Base-by-base conservation (phyloP, 2,113 vertebrate species). In the Calyptomena viridis region DNA sequence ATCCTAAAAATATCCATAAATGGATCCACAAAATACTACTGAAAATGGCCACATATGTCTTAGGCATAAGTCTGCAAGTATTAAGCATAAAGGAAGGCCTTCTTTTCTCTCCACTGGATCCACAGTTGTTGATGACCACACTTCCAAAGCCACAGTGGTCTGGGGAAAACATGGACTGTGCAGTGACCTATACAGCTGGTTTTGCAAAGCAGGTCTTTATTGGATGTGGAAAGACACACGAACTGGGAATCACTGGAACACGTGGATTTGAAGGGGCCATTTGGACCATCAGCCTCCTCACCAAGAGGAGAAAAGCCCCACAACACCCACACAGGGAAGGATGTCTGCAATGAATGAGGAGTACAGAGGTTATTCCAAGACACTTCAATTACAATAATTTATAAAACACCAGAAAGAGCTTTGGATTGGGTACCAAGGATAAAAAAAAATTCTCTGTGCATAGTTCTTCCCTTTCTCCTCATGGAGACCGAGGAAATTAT, bases 221-320 rank as follows among this genome's bases (percentile, higher is more conserved):
- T 37, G 53, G 20, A 4, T 21, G 68, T 27, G 31, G 28, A 75
- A 67, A 31, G 13, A 47, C 30, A 24, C 11, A 31, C 8, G 33
- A 4, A 28, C 2, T 5, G n/a, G 49, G 55, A 66, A 15, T 42
- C 63, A 24, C 24, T 21, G 47, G 3, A 11, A 14, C 18, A 35
- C 27, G 2, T 3, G 16, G 27, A 4, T 64, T 39, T 50, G 12
- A 24, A 39, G n/a, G 62, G 4, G 6, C 27, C 1, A 0, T 72
- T 59, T 50, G 58, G n/a, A 55, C 30, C 31, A 22, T 58, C 46
- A 49, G 6, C 14, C 30, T 81, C 72, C 69, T 28, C 47, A 17
- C 7, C 3, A 12, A 56, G 40, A 52, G 27, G 14, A 68, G 46
- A 68, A 71, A 80, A 73, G 11, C 1, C 9, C 25, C 25, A 28